Conservation (phyloP, 2,113 vertebrate genomes). For the Colius striatus region DNA sequence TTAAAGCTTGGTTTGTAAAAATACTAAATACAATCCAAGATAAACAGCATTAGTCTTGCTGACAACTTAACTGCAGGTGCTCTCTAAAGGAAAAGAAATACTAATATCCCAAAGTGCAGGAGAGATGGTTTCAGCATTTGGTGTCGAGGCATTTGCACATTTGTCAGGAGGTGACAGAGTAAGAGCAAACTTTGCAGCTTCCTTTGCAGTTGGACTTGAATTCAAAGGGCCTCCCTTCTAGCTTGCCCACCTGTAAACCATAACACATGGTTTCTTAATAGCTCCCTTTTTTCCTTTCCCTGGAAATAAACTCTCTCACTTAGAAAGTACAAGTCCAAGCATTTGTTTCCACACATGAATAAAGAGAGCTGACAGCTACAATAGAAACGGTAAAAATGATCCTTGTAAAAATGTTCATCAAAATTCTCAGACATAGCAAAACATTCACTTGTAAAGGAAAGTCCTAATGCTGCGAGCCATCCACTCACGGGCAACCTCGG, state of each 20-base stretch:
- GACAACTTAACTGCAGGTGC: conserved; percentile 54
- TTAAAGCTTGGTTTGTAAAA: conserved; percentile 51
- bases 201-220: conserved; percentile 38
- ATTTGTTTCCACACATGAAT: conserved; percentile 56
- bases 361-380: conserved; percentile 63
- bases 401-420: conserved; percentile 76
- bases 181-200: conserved; percentile 43
- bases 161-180: conserved; percentile 49
- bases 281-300: not conserved
- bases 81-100: conserved; percentile 22
- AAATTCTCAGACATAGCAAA: conserved; percentile 77
- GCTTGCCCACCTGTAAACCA: conserved; percentile 36
- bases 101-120: conserved; percentile 17
- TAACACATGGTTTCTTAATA: conserved; percentile 24
- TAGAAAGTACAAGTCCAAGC: conserved; percentile 65
- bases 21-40: conserved; percentile 53
- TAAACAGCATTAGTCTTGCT: conserved; percentile 21
- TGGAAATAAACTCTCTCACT: conserved; percentile 54
- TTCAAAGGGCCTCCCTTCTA: conserved; percentile 17
- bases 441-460: conserved; percentile 72
- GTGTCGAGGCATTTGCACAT: conserved; percentile 65
- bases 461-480: conserved; percentile 48
- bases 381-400: conserved; percentile 78
- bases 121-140: conserved; percentile 55
- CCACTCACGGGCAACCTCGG: conserved; percentile 29